A percentile compares a stretch with the other conserved stretches of the same genome.
These are phyloP conservation scores for Cyanoderma ruficeps DNA, from an alignment of 2,113 vertebrate genomes.

Conservation along the genomic window DNA sequence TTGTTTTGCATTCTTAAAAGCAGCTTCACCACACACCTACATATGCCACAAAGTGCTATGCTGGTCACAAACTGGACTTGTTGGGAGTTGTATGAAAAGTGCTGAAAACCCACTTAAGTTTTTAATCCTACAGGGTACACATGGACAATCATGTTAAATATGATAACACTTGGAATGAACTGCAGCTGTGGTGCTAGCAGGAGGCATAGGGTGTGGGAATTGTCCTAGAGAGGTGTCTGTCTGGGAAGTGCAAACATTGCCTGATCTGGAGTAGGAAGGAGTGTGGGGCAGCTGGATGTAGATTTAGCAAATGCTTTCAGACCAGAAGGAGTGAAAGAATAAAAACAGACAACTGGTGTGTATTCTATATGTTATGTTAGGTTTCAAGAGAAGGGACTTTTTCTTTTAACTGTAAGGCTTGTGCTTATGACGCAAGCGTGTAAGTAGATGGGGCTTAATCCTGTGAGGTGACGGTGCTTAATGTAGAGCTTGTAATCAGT, in stretches of 20 bases:
- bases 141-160: background rate
- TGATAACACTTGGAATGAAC: background rate
- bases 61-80: background rate
- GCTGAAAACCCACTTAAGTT: background rate
- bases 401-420: background rate
- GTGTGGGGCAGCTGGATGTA: background rate
- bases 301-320: background rate
- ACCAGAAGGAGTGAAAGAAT: background rate
- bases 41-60: background rate
- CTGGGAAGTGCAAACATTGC: background rate
- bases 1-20: background rate
- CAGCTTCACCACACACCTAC: background rate
- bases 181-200: background rate
- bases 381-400: background rate
- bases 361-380: background rate
- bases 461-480: slow-evolving; percentile 3
- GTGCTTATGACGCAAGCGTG: background rate
- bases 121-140: background rate
- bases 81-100: background rate
- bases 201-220: background rate
- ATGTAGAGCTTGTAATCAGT: background rate
- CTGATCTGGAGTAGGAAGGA: background rate
- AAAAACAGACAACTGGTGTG: background rate
- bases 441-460: background rate
- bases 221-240: background rate